These are phyloP conservation scores for Gastrophysa polygoni DNA, from an alignment of 2,888 invertebrate genomes.

Conservation along the genomic window DNA sequence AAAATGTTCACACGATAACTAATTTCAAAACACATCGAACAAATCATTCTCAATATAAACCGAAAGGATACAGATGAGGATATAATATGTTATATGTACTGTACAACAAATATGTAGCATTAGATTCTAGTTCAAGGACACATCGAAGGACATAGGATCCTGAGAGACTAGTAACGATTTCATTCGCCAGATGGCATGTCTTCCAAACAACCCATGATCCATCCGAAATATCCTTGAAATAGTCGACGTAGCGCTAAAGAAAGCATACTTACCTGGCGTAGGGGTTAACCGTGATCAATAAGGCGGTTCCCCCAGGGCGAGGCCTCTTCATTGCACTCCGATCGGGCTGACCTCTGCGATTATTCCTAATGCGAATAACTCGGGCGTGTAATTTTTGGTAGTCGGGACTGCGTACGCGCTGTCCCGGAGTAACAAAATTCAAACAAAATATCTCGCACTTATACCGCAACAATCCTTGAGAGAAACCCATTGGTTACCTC, in stretches of 20 bases:
- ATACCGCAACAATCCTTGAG: no score
- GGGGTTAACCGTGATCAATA: conserved; percentile 66
- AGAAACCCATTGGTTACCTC: no score
- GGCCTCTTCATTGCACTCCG: conserved; percentile 76
- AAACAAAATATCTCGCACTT: conserved; percentile 21
- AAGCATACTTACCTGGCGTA: conserved; percentile 41
- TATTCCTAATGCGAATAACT: conserved; percentile 76
- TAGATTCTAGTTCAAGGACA: no score
- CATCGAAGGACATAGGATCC: no score
- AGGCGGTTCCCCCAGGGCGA: conserved; percentile 74
- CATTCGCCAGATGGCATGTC: neutral
- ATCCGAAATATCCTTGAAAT: neutral
- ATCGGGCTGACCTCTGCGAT: conserved; percentile 77
- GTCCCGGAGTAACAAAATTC: conserved; percentile 56
- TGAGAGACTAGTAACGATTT: no score
- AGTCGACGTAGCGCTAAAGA: neutral
- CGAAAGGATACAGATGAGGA: no score
- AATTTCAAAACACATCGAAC: no score
- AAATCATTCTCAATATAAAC: no score
- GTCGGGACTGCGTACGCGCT: conserved; percentile 71
- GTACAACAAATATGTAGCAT: no score
- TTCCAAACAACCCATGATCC: neutral
- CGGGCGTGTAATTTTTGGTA: conserved; percentile 73
- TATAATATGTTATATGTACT: no score
- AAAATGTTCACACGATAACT: no score